Evolutionary conservation across 2,797 vertebrate species (phyloP).

Genomic region (Dicrostonyx torquatus): DNA sequence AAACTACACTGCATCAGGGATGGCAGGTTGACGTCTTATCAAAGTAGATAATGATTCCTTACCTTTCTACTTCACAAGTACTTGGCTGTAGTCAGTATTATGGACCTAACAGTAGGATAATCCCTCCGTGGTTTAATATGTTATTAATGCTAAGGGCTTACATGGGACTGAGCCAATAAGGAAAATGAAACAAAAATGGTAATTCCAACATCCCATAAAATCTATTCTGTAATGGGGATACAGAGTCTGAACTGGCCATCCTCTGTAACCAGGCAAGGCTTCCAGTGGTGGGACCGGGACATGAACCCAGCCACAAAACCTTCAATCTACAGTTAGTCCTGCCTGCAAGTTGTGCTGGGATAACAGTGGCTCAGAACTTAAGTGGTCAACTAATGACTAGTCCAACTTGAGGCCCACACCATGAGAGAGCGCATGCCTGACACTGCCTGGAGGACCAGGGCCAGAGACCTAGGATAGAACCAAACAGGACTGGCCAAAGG

Average conservation of each 20-base stretch:
- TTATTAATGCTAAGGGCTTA: slow-evolving; percentile 47
- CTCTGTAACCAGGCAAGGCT: neutral
- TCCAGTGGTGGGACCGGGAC: neutral
- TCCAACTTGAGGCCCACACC: neutral
- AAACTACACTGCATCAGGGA: slow-evolving; percentile 70
- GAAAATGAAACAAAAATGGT: slow-evolving; percentile 46
- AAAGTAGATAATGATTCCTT: slow-evolving; percentile 53
- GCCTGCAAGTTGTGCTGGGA: neutral
- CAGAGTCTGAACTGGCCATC: neutral
- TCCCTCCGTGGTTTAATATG: slow-evolving; percentile 23
- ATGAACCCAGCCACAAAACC: neutral
- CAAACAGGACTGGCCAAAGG: neutral
- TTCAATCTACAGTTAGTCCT: neutral
- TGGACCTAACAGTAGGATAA: slow-evolving; percentile 23
- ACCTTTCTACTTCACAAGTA: slow-evolving; percentile 41
- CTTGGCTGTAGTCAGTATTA: slow-evolving; percentile 53
- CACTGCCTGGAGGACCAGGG: neutral
- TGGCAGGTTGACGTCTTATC: slow-evolving; percentile 70
- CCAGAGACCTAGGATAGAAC: neutral
- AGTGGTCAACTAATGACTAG: neutral
- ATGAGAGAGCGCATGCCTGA: neutral
- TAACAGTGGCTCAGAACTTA: neutral
- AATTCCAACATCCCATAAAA: slow-evolving; percentile 30
- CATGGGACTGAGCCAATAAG: slow-evolving; percentile 1
- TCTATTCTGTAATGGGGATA: neutral